Conservation (phyloP, 1,140 invertebrate genomes). For the Delia radicum region DNA sequence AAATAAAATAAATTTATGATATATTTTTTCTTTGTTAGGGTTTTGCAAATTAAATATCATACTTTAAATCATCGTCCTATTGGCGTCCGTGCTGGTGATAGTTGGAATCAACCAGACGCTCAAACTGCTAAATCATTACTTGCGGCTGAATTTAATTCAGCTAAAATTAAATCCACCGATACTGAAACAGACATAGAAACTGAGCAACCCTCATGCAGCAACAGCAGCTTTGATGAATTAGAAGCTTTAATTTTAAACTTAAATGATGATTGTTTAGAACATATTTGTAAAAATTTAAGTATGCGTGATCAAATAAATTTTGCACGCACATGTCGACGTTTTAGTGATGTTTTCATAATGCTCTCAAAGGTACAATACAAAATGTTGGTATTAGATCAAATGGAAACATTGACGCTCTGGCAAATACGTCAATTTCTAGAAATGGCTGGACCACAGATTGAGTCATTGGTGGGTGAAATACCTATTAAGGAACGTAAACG, state of each 20-base stretch:
- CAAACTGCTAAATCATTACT: background rate
- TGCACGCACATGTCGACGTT: slow-evolving; percentile 7
- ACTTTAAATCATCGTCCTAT: slow-evolving; percentile 20
- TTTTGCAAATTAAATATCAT: background rate
- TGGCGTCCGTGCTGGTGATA: slow-evolving; percentile 34
- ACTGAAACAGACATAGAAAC: no score
- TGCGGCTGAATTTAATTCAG: no score
- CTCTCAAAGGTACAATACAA: background rate
- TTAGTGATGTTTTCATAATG: slow-evolving; percentile 12
- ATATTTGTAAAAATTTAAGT: background rate
- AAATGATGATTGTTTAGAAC: slow-evolving; percentile 27
- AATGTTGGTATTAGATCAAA: background rate
- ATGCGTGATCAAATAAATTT: slow-evolving; percentile 10
- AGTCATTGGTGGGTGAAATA: slow-evolving; percentile 27
- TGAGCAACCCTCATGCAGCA: background rate
- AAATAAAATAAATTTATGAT: no score
- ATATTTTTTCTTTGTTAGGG: background rate
- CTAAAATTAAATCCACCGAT: no score
- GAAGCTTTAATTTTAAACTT: slow-evolving; percentile 26
- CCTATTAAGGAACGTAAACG: slow-evolving; percentile 25
- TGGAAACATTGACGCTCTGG: slow-evolving; percentile 36
- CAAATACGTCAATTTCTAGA: slow-evolving; percentile 40
- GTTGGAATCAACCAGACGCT: slow-evolving; percentile 43
- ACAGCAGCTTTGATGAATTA: background rate
- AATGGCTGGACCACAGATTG: slow-evolving; percentile 33